A percentile compares a stretch with the other conserved stretches of the same genome.
phyloP scores from a whole-genome alignment of 1,140 invertebrate genomes.

The Gerris buenoi region DNA sequence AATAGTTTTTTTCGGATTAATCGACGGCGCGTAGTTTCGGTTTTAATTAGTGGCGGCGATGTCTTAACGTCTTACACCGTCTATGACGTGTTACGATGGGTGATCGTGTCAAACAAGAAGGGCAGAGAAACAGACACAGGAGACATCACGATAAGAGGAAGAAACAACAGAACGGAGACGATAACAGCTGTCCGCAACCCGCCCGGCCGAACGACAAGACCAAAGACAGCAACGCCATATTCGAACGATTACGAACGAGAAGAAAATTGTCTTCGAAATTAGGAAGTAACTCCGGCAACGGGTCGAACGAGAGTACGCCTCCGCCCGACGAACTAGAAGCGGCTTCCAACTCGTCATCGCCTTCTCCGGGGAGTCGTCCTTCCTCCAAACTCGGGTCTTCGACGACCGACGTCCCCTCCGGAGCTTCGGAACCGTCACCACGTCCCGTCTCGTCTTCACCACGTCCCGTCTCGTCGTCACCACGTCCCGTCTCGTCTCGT shows the following conservation, averaged over 20 bases:
- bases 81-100: too few species aligned
- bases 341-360: neutral
- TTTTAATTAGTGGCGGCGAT: too few species aligned
- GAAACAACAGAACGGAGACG: neutral
- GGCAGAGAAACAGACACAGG: neutral
- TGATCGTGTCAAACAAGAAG: neutral
- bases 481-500: conserved; percentile 30
- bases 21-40: too few species aligned
- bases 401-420: neutral
- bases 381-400: neutral
- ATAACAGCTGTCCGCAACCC: neutral
- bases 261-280: conserved; percentile 1
- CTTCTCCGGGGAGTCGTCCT: neutral
- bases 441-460: neutral
- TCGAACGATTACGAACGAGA: conserved; percentile 5
- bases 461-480: conserved; percentile 19
- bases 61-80: too few species aligned
- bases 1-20: too few species aligned
- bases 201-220: neutral
- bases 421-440: neutral
- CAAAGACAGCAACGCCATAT: neutral
- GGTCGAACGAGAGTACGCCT: neutral
- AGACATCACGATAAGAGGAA: neutral
- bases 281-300: neutral
- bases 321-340: neutral